These are phyloP conservation scores for Caenorhabditis drosophilae DNA, from an alignment of 2,888 invertebrate genomes.

Conservation along the genomic window DNA sequence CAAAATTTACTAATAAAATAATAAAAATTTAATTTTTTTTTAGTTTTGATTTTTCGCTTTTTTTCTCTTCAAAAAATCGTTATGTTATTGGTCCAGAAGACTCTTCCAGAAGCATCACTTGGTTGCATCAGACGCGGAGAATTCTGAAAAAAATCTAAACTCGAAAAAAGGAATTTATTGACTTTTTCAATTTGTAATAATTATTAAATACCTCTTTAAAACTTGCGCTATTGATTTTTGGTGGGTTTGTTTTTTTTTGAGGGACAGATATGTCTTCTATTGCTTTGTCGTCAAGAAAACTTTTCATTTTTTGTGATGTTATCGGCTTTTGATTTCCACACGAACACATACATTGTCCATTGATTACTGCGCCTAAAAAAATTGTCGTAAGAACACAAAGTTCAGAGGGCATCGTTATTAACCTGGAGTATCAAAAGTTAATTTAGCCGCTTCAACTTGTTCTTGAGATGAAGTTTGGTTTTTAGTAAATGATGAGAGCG, in stretches of 20 bases:
- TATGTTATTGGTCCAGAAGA: conserved; percentile 42
- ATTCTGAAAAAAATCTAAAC: conserved; percentile 43
- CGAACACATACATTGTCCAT: conserved; percentile 65
- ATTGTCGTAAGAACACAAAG: too few species aligned
- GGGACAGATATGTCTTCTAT: too few species aligned
- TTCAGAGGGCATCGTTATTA: too few species aligned
- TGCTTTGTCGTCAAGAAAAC: too few species aligned
- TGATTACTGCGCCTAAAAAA: conserved; percentile 51
- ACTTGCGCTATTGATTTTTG: conserved; percentile 11
- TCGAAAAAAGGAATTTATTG: not conserved
- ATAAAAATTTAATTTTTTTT: not conserved
- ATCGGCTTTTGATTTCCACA: conserved; percentile 31
- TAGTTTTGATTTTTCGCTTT: too few species aligned
- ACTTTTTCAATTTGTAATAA: not conserved
- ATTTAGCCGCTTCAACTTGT: conserved; percentile 23
- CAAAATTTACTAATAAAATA: not conserved
- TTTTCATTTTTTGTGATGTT: not conserved
- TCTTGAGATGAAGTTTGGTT: conserved; percentile 15
- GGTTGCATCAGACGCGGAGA: conserved; percentile 51
- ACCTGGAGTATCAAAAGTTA: conserved; percentile 41
- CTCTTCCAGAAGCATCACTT: conserved; percentile 35
- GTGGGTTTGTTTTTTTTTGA: too few species aligned
- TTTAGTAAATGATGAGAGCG: too few species aligned
- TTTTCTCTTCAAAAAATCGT: conserved; percentile 32
- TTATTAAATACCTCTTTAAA: conserved; percentile 28